A percentile compares a stretch with the other conserved stretches of the same genome.
Conservation (phyloP, 1,140 invertebrate genomes). For the Paraescarpia echinospica region DNA sequence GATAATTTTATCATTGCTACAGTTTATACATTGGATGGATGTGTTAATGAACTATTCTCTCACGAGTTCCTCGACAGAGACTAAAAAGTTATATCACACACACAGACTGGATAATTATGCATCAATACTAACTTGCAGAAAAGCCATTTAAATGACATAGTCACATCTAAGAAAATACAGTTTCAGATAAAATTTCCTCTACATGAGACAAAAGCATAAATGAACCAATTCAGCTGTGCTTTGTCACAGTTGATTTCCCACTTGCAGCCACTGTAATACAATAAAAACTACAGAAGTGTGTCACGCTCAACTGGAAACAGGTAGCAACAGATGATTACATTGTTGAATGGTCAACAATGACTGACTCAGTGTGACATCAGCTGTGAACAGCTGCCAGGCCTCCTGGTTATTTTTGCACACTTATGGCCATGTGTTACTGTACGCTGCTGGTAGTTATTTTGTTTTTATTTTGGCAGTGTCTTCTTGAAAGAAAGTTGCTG, state of each 20-base stretch:
- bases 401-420: background rate
- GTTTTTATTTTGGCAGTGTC: background rate
- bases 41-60: background rate
- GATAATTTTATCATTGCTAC: background rate
- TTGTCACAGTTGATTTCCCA: background rate
- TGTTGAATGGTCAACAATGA: background rate
- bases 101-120: background rate
- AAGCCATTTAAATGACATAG: too few relatives aligned
- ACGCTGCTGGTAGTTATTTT: background rate
- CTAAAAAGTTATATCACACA: background rate
- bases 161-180: too few relatives aligned
- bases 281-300: background rate
- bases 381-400: background rate
- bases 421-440: background rate
- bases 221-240: background rate
- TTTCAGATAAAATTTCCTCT: background rate
- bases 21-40: background rate
- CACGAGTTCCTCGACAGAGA: background rate
- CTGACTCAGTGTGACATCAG: background rate
- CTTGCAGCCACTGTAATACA: background rate
- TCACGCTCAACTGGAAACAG: background rate
- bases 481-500: background rate
- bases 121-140: too few relatives aligned
- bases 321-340: background rate
- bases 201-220: background rate